A percentile compares a stretch with the other conserved stretches of the same genome.
Evolutionary conservation across 2,113 vertebrate genomes (phyloP).

Genomic region (Anhinga rufa): DNA sequence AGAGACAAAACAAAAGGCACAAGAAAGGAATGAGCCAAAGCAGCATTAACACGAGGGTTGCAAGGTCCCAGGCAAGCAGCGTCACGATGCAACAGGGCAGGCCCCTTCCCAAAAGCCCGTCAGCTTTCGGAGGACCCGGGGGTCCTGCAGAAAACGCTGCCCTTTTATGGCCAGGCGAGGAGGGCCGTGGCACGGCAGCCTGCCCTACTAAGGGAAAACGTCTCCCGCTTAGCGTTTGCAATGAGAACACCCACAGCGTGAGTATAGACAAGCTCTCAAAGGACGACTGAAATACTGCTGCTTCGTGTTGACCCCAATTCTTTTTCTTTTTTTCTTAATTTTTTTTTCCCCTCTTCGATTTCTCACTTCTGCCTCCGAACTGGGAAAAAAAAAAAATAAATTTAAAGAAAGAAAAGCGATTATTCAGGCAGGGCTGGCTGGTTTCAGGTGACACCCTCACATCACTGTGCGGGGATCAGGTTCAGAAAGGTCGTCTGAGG

Average conservation of each 20-base stretch:
- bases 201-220: conserved; percentile 59
- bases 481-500: not conserved
- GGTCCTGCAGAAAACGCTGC: not conserved
- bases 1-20: conserved; percentile 49
- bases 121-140: not conserved
- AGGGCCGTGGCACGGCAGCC: not conserved
- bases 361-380: not conserved
- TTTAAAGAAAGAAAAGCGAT: not conserved
- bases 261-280: not conserved
- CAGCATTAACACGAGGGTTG: not conserved
- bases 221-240: not conserved
- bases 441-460: not conserved
- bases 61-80: not conserved
- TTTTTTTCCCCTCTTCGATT: not conserved
- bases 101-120: not conserved
- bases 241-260: conserved; percentile 47
- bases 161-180: conserved; percentile 47
- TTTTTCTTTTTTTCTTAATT: not conserved
- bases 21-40: not conserved
- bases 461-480: not conserved
- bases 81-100: not conserved
- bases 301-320: not conserved
- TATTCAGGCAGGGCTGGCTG: not conserved
- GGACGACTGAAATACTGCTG: not conserved
- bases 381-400: no score